Evolutionary conservation across 2,888 invertebrate genomes (phyloP).

Genomic region (Osedax frankpressi): DNA sequence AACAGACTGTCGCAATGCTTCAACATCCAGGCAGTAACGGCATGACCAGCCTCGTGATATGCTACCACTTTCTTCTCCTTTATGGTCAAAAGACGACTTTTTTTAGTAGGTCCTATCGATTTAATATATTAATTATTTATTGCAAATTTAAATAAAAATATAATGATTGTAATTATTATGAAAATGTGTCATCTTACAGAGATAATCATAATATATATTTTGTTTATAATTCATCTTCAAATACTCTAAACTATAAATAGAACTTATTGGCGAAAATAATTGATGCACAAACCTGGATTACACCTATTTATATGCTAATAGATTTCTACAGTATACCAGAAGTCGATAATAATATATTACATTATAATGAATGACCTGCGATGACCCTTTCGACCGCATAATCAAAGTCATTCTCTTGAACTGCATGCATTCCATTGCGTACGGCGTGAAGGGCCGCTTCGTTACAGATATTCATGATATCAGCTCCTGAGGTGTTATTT

Average conservation of each 20-base stretch:
- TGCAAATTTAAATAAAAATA: too few species aligned
- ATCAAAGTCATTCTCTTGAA: conserved; percentile 62
- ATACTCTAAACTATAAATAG: too few species aligned
- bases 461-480: conserved; percentile 94
- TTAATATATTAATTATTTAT: too few species aligned
- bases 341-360: too few species aligned
- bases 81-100: conserved; percentile 63
- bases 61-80: conserved; percentile 52
- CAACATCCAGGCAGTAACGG: conserved; percentile 84
- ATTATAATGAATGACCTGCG: conserved; percentile 58
- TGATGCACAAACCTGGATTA: too few species aligned
- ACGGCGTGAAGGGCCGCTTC: conserved; percentile 94
- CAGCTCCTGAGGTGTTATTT: conserved; percentile 68
- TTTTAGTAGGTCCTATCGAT: conserved; percentile 64
- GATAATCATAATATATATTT: too few species aligned
- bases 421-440: conserved; percentile 59
- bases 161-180: too few species aligned
- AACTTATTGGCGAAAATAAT: too few species aligned
- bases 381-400: conserved; percentile 87
- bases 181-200: too few species aligned
- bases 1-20: conserved; percentile 83
- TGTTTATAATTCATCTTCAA: too few species aligned
- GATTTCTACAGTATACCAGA: too few species aligned
- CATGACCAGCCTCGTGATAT: conserved; percentile 74
- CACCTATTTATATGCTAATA: too few species aligned